Conservation (phyloP, 2,888 invertebrate genomes). For the Melipona beecheii region DNA sequence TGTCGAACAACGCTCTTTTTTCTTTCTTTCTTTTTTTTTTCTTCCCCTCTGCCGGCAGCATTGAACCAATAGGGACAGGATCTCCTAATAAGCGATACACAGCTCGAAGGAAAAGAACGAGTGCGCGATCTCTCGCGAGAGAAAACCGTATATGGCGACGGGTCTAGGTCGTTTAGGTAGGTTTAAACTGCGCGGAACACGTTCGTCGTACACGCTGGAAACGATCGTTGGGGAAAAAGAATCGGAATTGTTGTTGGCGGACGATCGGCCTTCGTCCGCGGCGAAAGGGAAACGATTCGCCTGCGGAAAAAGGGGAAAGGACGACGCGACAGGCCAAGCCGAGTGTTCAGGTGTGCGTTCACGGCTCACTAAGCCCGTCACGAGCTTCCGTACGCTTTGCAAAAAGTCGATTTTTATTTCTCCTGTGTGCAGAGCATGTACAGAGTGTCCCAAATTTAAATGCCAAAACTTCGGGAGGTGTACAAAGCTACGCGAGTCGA, state of each 20-base stretch:
- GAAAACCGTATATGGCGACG: conserved; percentile 37
- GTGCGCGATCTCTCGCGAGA: not conserved
- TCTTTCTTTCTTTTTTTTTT: too few relatives aligned
- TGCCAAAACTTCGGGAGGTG: too few relatives aligned
- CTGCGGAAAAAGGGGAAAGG: conserved; percentile 10
- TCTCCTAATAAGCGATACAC: conserved; percentile 49
- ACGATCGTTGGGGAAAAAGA: conserved; percentile 17
- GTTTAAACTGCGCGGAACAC: conserved; percentile 36
- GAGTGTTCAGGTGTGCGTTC: not conserved
- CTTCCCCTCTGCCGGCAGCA: not conserved
- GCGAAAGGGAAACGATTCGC: conserved; percentile 31
- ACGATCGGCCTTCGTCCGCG: conserved; percentile 30
- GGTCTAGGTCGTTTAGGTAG: conserved; percentile 47
- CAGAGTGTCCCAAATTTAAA: too few relatives aligned
- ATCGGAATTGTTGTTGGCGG: conserved; percentile 20
- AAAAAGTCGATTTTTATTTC: not conserved
- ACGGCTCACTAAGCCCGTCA: too few relatives aligned
- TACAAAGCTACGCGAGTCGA: too few relatives aligned
- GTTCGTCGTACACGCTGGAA: conserved; percentile 13
- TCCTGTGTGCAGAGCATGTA: too few relatives aligned
- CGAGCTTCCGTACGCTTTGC: not conserved
- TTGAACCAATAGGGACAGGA: not conserved
- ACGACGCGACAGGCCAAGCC: not conserved
- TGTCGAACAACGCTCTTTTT: not conserved
- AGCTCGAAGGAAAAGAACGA: conserved; percentile 28